Evolutionary conservation across 2,888 invertebrate genomes (phyloP).

Genomic region (Parasteatoda lunata): DNA sequence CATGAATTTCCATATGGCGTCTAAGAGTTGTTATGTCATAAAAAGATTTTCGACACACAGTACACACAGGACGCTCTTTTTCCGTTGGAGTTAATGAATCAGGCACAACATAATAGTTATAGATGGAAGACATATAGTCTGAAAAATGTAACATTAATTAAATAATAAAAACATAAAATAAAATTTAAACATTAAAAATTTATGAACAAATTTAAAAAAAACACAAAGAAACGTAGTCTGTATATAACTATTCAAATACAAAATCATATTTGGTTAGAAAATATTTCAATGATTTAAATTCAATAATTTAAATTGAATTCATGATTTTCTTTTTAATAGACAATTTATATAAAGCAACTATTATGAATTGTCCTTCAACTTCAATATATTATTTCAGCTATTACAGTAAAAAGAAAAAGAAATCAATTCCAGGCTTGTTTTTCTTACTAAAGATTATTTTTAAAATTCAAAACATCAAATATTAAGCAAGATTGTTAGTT

Average conservation of each 20-base stretch:
- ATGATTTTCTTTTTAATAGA: too few species aligned
- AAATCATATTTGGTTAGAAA: background rate
- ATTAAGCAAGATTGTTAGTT: too few species aligned
- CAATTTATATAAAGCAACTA: too few species aligned
- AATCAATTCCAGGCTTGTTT: too few species aligned
- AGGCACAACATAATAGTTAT: slow-evolving; percentile 56
- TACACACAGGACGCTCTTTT: slow-evolving; percentile 63
- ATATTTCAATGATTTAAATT: too few species aligned
- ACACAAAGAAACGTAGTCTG: background rate
- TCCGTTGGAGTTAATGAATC: slow-evolving; percentile 37
- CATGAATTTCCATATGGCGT: slow-evolving; percentile 69
- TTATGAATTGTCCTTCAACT: too few species aligned
- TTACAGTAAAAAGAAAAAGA: too few species aligned
- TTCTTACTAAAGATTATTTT: too few species aligned
- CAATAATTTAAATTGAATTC: too few species aligned
- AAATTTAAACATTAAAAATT: background rate
- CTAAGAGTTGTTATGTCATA: slow-evolving; percentile 66
- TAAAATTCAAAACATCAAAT: too few species aligned
- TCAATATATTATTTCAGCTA: too few species aligned
- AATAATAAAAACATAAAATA: background rate
- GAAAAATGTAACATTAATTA: slow-evolving; percentile 33
- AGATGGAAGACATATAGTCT: slow-evolving; percentile 50
- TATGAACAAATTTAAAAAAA: background rate
- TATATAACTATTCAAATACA: background rate
- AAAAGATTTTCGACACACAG: slow-evolving; percentile 67